Conservation (phyloP, 2,797 vertebrate genomes). For the Sebastolobus alascanus region DNA sequence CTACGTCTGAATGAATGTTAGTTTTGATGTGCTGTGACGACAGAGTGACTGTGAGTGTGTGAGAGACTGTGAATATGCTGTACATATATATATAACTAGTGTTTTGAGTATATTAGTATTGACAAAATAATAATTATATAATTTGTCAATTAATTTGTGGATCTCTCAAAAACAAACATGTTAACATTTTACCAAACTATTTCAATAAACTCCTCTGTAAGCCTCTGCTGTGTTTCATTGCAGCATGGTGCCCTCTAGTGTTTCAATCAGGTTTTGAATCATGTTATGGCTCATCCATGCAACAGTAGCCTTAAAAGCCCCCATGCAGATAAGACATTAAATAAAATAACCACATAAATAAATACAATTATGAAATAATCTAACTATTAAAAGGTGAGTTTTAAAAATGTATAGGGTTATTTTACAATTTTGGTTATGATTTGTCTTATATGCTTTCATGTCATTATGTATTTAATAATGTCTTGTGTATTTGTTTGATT, state of each 20-base stretch:
- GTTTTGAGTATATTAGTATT: conserved; percentile 48
- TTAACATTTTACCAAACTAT: not conserved
- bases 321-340: not conserved
- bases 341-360: not conserved
- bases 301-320: not conserved
- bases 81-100: conserved; percentile 36
- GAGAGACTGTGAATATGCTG: conserved; percentile 26
- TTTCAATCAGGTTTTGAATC: conserved; percentile 4
- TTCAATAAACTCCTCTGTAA: conserved; percentile 60
- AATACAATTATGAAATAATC: not conserved
- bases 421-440: not conserved
- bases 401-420: not conserved
- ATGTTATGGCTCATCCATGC: not conserved
- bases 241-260: conserved; percentile 63
- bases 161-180: conserved; percentile 4
- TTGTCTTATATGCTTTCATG: not conserved
- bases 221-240: conserved; percentile 32
- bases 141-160: conserved; percentile 22
- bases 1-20: conserved; percentile 37
- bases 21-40: conserved; percentile 33
- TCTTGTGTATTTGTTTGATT: not conserved
- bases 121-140: not conserved
- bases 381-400: not conserved
- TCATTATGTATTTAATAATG: not conserved
- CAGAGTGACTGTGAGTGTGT: conserved; percentile 22